phyloP scores from a whole-genome alignment of 2,113 vertebrate species.

The Gracilinanus agilis region DNA sequence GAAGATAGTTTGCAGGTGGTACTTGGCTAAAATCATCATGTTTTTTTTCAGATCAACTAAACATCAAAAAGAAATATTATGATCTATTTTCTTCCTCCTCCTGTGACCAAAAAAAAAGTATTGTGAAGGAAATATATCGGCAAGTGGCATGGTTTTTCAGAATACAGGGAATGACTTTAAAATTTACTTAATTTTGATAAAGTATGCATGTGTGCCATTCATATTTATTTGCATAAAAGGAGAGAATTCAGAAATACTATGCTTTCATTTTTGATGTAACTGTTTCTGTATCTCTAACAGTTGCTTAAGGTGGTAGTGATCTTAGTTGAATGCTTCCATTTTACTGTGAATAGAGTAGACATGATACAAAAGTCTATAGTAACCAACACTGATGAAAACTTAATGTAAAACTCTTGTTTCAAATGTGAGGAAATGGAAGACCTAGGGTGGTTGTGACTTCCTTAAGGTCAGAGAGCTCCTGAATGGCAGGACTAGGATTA shows the following conservation, averaged over 20 bases:
- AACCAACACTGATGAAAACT: not conserved
- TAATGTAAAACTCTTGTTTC: not conserved
- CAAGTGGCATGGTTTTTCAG: not conserved
- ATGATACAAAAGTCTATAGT: not conserved
- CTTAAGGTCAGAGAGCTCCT: not conserved
- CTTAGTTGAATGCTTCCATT: constrained; percentile 20
- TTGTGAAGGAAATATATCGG: not conserved
- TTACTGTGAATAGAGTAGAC: constrained; percentile 13
- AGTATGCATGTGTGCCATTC: not conserved
- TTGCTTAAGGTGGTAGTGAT: constrained; percentile 10
- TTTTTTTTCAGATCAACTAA: not conserved
- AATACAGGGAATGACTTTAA: not conserved
- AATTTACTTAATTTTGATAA: not conserved
- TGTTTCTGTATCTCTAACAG: not conserved
- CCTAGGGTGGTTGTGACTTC: not conserved
- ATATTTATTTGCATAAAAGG: not conserved
- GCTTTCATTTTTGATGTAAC: not conserved
- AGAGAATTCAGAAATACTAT: not conserved
- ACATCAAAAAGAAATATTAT: constrained; percentile 21
- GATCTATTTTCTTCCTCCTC: constrained; percentile 6
- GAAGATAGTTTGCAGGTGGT: constrained; percentile 16
- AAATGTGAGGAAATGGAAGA: not conserved
- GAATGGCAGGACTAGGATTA: not conserved
- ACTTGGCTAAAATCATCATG: constrained; percentile 22
- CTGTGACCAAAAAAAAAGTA: constrained; percentile 13